Evolutionary conservation across 2,888 invertebrate species (phyloP).

Genomic region (Eupithecia pulchellata): DNA sequence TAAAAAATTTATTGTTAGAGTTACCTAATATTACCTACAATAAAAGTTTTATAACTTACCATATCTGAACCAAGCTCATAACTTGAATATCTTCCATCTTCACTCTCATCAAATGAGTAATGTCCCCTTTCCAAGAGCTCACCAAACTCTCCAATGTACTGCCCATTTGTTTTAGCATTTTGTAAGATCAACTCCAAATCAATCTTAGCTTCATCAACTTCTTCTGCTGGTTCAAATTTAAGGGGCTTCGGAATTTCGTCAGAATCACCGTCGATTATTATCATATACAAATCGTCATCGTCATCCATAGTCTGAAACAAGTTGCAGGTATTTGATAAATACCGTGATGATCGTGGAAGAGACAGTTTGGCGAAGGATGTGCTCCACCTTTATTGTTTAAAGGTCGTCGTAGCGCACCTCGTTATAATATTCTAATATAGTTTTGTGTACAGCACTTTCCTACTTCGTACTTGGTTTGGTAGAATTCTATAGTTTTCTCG

Average conservation of each 20-base stretch:
- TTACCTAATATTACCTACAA: too few species aligned
- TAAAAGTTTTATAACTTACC: neutral
- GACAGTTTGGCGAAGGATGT: neutral
- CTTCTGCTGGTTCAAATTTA: slow-evolving; percentile 51
- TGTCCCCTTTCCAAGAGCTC: neutral
- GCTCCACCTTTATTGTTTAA: neutral
- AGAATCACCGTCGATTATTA: slow-evolving; percentile 54
- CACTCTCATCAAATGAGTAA: neutral
- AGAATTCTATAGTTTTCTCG: neutral
- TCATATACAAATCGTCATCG: slow-evolving; percentile 59
- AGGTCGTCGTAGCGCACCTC: neutral
- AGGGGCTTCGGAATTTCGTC: slow-evolving; percentile 27
- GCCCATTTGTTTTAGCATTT: slow-evolving; percentile 55
- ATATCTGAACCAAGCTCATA: neutral
- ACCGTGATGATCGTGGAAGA: too few species aligned
- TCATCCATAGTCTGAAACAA: slow-evolving; percentile 45
- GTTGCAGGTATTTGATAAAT: too few species aligned
- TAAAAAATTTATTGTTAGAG: too few species aligned
- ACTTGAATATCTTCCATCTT: neutral
- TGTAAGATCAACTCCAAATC: slow-evolving; percentile 53
- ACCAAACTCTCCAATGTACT: slow-evolving; percentile 33
- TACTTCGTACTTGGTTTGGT: neutral
- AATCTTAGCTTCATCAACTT: slow-evolving; percentile 37
- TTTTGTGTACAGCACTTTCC: too few species aligned
- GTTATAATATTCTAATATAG: too few species aligned